Conservation (phyloP, 1,140 invertebrate genomes). For the Bombus soroeensis region DNA sequence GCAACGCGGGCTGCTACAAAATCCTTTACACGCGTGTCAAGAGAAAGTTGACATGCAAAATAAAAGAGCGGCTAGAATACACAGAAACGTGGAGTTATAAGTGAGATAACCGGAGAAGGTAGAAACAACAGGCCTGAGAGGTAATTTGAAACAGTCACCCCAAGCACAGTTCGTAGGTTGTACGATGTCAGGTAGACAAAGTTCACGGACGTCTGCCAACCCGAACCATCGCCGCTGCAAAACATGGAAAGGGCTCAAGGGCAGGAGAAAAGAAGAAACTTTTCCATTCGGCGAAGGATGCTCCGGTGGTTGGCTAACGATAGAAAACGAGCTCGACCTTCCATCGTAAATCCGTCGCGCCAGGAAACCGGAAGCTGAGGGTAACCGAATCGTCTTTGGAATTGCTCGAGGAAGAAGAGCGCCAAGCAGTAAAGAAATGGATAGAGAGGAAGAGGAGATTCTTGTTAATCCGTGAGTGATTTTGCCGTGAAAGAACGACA, state of each 20-base stretch:
- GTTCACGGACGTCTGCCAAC: conserved; percentile 31
- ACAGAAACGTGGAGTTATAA: background rate
- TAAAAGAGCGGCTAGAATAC: background rate
- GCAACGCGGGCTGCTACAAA: background rate
- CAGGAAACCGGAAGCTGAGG: conserved; percentile 41
- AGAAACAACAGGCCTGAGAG: background rate
- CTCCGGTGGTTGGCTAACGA: conserved; percentile 55
- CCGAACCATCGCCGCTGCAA: background rate
- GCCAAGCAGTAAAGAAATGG: background rate
- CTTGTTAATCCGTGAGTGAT: conserved; percentile 27
- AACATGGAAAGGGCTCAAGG: background rate
- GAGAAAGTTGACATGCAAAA: background rate
- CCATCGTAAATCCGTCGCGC: conserved; percentile 66
- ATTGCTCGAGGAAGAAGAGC: background rate
- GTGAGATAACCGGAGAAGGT: background rate
- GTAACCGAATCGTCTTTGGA: conserved; percentile 29
- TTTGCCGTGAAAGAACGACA: background rate
- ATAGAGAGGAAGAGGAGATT: background rate
- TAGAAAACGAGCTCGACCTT: conserved; percentile 58
- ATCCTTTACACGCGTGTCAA: background rate
- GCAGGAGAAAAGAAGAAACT: conserved; percentile 47
- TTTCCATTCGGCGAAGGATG: conserved; percentile 59
- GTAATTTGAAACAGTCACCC: background rate
- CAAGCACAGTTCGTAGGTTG: background rate
- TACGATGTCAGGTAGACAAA: conserved; percentile 22